A percentile compares a stretch with the other conserved stretches of the same genome.
Evolutionary conservation across 2,888 invertebrate genomes (phyloP).

Genomic region (Chymomyza procnemis): DNA sequence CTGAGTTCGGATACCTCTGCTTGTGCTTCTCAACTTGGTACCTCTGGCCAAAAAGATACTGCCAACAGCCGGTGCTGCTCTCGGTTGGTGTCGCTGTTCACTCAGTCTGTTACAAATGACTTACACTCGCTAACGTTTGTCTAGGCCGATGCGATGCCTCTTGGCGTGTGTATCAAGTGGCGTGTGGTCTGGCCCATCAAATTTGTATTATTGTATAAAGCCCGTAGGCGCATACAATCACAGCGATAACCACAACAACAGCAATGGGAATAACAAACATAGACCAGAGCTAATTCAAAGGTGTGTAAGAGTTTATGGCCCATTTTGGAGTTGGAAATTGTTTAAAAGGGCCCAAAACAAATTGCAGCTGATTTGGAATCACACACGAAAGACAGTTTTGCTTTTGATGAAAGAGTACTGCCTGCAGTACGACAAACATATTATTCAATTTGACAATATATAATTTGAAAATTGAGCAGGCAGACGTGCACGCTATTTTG

Average conservation of each 20-base stretch:
- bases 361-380: constrained; percentile 2
- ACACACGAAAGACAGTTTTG: background rate
- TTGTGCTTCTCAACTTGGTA: constrained; percentile 5
- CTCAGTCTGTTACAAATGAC: constrained; percentile 62
- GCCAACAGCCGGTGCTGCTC: constrained; percentile 29
- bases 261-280: background rate
- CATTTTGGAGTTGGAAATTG: background rate
- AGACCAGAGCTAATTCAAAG: background rate
- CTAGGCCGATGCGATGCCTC: constrained; percentile 30
- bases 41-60: constrained; percentile 18
- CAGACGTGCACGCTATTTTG: background rate
- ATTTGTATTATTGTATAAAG: constrained; percentile 7
- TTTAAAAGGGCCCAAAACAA: background rate
- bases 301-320: constrained; percentile 1
- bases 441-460: background rate
- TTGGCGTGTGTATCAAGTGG: constrained; percentile 48
- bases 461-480: background rate
- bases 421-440: background rate
- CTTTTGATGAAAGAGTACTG: background rate
- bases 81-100: constrained; percentile 31
- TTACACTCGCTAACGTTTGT: constrained; percentile 54
- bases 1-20: constrained; percentile 21
- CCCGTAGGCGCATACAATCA: background rate
- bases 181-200: constrained; percentile 62
- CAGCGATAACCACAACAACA: background rate